Conservation (phyloP, 2,888 invertebrate genomes). For the Microctonus brassicae region DNA sequence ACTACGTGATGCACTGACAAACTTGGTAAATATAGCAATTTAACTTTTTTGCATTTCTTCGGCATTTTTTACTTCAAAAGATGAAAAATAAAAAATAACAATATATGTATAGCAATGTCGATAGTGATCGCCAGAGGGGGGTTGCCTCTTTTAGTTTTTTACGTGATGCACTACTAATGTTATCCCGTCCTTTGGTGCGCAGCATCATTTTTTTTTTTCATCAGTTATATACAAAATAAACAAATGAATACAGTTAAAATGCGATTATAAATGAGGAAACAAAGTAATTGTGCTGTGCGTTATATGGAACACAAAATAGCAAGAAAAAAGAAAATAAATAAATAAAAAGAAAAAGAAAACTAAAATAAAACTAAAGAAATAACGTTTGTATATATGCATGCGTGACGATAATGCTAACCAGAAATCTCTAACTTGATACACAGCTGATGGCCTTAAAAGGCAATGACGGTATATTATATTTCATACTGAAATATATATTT, state of each 20-base stretch:
- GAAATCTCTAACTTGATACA: slow-evolving; percentile 7
- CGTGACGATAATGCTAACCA: slow-evolving; percentile 12
- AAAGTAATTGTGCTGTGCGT: neutral
- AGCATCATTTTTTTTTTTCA: neutral
- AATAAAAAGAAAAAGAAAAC: slow-evolving; percentile 7
- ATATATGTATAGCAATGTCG: slow-evolving; percentile 11
- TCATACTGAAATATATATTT: slow-evolving; percentile 21
- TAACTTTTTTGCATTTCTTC: neutral
- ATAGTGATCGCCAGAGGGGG: slow-evolving; percentile 14
- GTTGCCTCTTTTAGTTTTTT: neutral
- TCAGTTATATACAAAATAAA: neutral
- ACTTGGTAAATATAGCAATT: neutral
- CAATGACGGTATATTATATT: neutral
- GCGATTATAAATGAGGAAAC: no score
- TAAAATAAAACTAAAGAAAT: neutral
- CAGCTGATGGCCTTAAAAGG: slow-evolving; percentile 18
- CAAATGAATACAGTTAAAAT: neutral
- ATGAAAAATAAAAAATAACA: no score
- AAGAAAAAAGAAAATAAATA: no score
- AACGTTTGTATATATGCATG: neutral
- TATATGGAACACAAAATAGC: slow-evolving; percentile 3
- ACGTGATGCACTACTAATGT: no score
- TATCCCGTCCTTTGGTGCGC: no score
- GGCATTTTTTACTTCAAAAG: neutral
- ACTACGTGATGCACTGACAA: slow-evolving; percentile 58